Evolutionary conservation across 2,888 invertebrate species (phyloP).

Genomic region (Chymomyza caudatula): DNA sequence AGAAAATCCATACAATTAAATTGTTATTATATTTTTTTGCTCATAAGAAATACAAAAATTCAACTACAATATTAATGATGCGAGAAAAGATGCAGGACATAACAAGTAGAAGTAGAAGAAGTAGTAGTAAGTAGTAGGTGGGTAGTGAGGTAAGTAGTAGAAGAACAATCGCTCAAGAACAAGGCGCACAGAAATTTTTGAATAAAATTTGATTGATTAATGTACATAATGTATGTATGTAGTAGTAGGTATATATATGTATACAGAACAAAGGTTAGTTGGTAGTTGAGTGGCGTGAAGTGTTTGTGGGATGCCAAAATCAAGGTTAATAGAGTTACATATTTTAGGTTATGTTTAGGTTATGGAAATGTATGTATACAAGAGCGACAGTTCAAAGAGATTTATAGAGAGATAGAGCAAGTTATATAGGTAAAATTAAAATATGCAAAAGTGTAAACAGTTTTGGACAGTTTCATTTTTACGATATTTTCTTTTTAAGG

Average conservation of each 20-base stretch:
- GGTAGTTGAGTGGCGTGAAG: not conserved
- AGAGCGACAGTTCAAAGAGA: constrained; percentile 55
- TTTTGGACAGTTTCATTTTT: constrained; percentile 28
- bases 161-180: constrained; percentile 32
- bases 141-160: constrained; percentile 21
- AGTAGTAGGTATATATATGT: constrained; percentile 15
- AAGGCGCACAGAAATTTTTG: constrained; percentile 5
- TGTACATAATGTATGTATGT: constrained; percentile 5
- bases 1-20: constrained; percentile 22
- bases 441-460: constrained; percentile 55
- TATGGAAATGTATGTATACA: constrained; percentile 19
- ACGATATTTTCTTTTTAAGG: constrained; percentile 39
- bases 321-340: constrained; percentile 17
- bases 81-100: constrained; percentile 68
- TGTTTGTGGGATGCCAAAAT: constrained; percentile 31
- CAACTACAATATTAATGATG: constrained; percentile 74
- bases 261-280: not conserved
- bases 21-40: not conserved
- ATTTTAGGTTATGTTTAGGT: constrained; percentile 17
- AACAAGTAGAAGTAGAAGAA: constrained; percentile 23
- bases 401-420: constrained; percentile 41
- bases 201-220: constrained; percentile 17
- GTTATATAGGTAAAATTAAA: constrained; percentile 38
- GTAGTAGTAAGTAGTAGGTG: constrained; percentile 14
- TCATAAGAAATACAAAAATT: constrained; percentile 53